These are phyloP conservation scores for Lepidotrigona ventralis DNA, from an alignment of 1,140 invertebrate genomes.

Conservation along the genomic window DNA sequence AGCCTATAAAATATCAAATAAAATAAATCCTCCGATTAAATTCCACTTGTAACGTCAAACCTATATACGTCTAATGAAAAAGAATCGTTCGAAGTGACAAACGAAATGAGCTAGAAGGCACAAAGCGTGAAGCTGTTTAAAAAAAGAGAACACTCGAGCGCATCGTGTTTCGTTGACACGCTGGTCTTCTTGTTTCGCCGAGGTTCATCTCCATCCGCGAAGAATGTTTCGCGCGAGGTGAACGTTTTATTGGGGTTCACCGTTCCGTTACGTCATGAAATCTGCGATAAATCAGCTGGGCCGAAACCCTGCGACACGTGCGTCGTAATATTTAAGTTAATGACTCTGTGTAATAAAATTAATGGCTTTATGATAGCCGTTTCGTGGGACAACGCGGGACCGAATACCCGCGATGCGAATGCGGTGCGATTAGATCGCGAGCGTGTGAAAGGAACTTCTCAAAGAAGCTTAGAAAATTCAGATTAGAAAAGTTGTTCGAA, in stretches of 20 bases:
- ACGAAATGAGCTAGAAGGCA: not conserved
- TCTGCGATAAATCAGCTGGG: constrained; percentile 72
- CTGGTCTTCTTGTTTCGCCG: not conserved
- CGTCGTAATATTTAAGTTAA: constrained; percentile 80
- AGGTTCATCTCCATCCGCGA: not conserved
- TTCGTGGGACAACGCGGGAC: constrained; percentile 66
- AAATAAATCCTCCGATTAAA: constrained; percentile 21
- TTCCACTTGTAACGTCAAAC: not conserved
- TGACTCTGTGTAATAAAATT: constrained; percentile 79
- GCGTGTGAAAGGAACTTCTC: too few relatives aligned
- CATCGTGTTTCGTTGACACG: not conserved
- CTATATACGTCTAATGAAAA: not conserved
- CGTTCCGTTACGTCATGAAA: constrained; percentile 9
- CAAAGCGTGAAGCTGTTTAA: too few relatives aligned
- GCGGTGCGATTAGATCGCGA: not conserved
- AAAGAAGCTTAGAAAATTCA: not conserved
- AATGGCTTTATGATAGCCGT: constrained; percentile 79
- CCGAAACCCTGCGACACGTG: constrained; percentile 75
- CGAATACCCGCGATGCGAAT: constrained; percentile 44
- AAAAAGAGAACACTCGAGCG: not conserved
- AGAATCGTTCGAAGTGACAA: not conserved
- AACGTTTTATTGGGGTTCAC: constrained; percentile 33
- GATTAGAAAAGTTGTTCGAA: not conserved
- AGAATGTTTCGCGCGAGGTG: constrained; percentile 32
- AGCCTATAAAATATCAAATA: not conserved